These are phyloP conservation scores for Drosophila willistoni DNA, from an alignment of 1,140 invertebrate species.

Conservation along the genomic window DNA sequence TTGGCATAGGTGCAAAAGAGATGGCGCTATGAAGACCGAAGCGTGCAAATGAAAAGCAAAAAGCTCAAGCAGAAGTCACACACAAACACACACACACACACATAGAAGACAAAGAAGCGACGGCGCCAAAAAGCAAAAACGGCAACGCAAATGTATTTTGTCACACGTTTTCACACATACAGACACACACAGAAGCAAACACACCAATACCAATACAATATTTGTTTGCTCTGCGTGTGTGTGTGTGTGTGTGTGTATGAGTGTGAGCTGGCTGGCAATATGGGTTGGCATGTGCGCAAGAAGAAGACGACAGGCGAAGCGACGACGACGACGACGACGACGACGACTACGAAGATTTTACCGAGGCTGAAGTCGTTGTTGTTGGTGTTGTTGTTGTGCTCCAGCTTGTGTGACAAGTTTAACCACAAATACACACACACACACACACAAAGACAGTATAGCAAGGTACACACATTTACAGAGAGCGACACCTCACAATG, in stretches of 20 bases:
- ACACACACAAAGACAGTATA: slow-evolving; percentile 7
- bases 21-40: slow-evolving; percentile 48
- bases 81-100: slow-evolving; percentile 26
- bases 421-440: slow-evolving; percentile 73
- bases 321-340: slow-evolving; percentile 40
- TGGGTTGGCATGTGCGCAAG: slow-evolving; percentile 60
- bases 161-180: slow-evolving; percentile 68
- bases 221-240: slow-evolving; percentile 21
- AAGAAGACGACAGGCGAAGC: slow-evolving; percentile 74
- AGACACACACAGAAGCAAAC: slow-evolving; percentile 13
- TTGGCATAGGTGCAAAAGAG: slow-evolving; percentile 53
- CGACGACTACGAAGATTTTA: slow-evolving; percentile 21
- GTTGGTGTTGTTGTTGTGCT: slow-evolving; percentile 44
- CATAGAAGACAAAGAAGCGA: slow-evolving; percentile 55
- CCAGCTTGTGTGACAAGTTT: slow-evolving; percentile 82
- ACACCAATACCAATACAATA: slow-evolving; percentile 32
- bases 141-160: slow-evolving; percentile 80
- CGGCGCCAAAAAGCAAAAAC: slow-evolving; percentile 68
- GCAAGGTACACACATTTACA: slow-evolving; percentile 29
- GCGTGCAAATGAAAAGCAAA: slow-evolving; percentile 78
- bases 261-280: slow-evolving; percentile 66
- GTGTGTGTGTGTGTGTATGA: slow-evolving; percentile 27
- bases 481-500: slow-evolving; percentile 70
- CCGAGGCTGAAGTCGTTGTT: slow-evolving; percentile 39
- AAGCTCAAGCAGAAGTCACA: slow-evolving; percentile 66